A percentile compares a stretch with the other conserved stretches of the same genome.
phyloP scores from a whole-genome alignment of 2,113 vertebrate species.

The Petrocephalus zakoni region DNA sequence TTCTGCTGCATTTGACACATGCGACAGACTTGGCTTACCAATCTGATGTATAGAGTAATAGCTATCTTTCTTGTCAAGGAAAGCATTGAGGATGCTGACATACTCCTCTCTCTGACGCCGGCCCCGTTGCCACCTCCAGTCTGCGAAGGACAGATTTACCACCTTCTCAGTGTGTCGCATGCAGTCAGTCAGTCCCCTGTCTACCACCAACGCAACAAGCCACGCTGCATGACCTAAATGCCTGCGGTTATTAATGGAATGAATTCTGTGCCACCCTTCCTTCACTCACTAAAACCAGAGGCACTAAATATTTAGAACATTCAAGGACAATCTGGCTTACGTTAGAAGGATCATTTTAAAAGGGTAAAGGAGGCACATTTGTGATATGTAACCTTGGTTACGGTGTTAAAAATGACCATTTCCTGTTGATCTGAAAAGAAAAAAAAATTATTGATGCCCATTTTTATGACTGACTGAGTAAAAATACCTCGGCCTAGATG shows the following conservation, averaged over 20 bases:
- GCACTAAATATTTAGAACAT: constrained; percentile 5
- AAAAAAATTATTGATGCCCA: background rate
- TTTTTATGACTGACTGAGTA: background rate
- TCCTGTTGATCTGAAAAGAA: background rate
- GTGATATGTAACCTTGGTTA: background rate
- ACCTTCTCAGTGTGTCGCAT: background rate
- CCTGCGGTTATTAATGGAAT: background rate
- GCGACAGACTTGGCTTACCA: constrained; percentile 61
- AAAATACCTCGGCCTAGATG: constrained; percentile 87
- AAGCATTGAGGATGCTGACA: constrained; percentile 82
- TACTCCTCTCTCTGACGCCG: constrained; percentile 80
- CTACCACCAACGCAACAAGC: background rate
- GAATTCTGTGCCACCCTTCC: background rate
- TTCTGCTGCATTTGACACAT: background rate
- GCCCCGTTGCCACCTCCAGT: constrained; percentile 85
- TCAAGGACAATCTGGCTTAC: background rate
- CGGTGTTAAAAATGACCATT: background rate
- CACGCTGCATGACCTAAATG: background rate
- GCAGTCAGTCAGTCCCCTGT: background rate
- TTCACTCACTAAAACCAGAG: background rate
- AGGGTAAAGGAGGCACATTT: background rate
- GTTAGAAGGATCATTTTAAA: background rate
- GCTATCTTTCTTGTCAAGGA: constrained; percentile 96
- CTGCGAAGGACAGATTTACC: constrained; percentile 53
- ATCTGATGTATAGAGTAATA: constrained; percentile 99